A percentile compares a stretch with the other conserved stretches of the same genome.
Evolutionary conservation across 2,797 vertebrate genomes (phyloP).

Genomic region (Peromyscus melanophrys): DNA sequence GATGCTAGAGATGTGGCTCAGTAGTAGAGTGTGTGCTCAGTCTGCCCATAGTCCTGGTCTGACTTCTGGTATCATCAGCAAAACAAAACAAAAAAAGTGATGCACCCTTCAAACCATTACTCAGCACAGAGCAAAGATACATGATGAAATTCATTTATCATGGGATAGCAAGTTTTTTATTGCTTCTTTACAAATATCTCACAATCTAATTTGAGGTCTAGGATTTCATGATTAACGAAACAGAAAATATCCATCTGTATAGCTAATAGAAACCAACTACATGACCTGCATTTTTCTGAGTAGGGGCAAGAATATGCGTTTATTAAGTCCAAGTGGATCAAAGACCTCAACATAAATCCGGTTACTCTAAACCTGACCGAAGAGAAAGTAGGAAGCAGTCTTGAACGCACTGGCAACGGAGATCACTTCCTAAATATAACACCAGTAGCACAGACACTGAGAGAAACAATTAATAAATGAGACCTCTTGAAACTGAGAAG

Average conservation of each 20-base stretch:
- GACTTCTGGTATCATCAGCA: not conserved
- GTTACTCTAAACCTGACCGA: no score
- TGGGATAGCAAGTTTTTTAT: not conserved
- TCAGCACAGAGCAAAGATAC: slow-evolving; percentile 51
- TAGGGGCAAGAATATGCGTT: slow-evolving; percentile 51
- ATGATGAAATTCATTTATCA: slow-evolving; percentile 19
- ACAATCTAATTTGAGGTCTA: slow-evolving; percentile 50
- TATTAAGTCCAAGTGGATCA: not conserved
- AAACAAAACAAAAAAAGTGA: not conserved
- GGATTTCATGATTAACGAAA: slow-evolving; percentile 45
- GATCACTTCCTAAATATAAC: no score
- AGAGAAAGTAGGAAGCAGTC: no score
- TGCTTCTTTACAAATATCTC: slow-evolving; percentile 51
- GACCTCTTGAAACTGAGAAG: no score
- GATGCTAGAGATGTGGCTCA: not conserved
- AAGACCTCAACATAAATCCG: no score
- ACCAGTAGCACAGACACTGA: no score
- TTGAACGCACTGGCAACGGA: no score
- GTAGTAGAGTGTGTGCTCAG: not conserved
- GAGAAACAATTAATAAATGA: no score
- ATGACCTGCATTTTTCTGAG: slow-evolving; percentile 49
- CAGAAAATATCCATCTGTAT: not conserved
- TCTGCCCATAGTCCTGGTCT: not conserved
- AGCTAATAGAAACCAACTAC: not conserved
- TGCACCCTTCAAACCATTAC: not conserved